Evolutionary conservation across 2,797 vertebrate species (phyloP).

Genomic region (Pipistrellus pygmaeus): DNA sequence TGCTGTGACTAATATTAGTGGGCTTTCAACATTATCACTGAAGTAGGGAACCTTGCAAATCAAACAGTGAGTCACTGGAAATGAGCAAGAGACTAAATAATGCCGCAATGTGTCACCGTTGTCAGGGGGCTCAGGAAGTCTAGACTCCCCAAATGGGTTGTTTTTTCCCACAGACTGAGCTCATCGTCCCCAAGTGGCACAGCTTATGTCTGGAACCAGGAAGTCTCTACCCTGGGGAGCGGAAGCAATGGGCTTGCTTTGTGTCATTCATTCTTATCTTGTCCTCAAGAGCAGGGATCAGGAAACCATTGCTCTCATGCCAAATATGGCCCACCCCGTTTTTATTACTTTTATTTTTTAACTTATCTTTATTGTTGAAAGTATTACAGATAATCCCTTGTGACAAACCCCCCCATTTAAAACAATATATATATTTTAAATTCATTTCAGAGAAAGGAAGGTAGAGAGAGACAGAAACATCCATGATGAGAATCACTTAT

Average conservation of each 20-base stretch:
- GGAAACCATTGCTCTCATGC: background rate
- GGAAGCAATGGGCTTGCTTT: slow-evolving; percentile 37
- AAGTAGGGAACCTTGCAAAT: slow-evolving; percentile 73
- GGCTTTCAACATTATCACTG: slow-evolving; percentile 71
- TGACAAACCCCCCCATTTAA: background rate
- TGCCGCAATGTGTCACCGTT: slow-evolving; percentile 67
- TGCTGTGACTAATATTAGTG: slow-evolving; percentile 81
- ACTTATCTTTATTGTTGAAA: too few species aligned
- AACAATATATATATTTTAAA: background rate
- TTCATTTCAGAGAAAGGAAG: background rate
- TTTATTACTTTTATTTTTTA: background rate
- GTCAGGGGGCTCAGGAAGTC: slow-evolving; percentile 67
- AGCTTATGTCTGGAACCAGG: slow-evolving; percentile 22
- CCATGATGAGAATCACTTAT: too few species aligned
- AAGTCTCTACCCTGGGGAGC: background rate
- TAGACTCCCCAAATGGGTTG: slow-evolving; percentile 70
- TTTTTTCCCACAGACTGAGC: slow-evolving; percentile 56
- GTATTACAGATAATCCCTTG: too few species aligned
- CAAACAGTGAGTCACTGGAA: slow-evolving; percentile 75
- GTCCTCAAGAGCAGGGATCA: background rate
- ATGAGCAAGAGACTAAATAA: slow-evolving; percentile 64
- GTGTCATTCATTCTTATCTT: background rate
- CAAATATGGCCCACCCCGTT: background rate
- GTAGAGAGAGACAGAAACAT: background rate
- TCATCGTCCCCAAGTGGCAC: slow-evolving; percentile 53